phyloP scores from a whole-genome alignment of 2,113 vertebrate genomes.

The Rhinoderma darwinii region DNA sequence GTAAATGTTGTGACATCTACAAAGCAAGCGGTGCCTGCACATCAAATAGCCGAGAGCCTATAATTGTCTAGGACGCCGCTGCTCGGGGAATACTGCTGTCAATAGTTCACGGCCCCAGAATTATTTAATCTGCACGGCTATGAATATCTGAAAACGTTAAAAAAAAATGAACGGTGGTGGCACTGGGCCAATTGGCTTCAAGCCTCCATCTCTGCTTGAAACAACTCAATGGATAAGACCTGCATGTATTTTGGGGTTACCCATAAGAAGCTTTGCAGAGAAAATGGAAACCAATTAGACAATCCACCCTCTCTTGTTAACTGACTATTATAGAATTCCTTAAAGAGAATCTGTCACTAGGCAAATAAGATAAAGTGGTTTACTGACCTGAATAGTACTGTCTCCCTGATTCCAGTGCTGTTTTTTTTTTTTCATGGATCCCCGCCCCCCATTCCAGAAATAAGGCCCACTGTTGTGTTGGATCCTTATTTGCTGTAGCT shows the following conservation, averaged over 20 bases:
- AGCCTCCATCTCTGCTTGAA: not conserved
- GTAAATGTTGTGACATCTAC: slow-evolving; percentile 49
- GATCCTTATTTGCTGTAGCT: too few relatives aligned
- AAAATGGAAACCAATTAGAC: not conserved
- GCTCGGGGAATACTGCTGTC: not conserved
- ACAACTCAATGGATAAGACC: not conserved
- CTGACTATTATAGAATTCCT: too few relatives aligned
- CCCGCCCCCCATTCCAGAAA: too few relatives aligned
- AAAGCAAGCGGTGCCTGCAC: slow-evolving; percentile 29
- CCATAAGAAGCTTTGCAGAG: not conserved
- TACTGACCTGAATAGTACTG: too few relatives aligned
- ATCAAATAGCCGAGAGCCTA: slow-evolving; percentile 19
- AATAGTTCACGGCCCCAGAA: slow-evolving; percentile 20
- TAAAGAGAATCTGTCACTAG: too few relatives aligned
- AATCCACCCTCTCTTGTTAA: too few relatives aligned
- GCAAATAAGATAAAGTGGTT: too few relatives aligned
- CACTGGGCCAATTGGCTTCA: not conserved
- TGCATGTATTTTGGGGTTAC: not conserved
- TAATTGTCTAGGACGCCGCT: slow-evolving; percentile 19
- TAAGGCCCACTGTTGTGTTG: too few relatives aligned
- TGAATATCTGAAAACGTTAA: not conserved
- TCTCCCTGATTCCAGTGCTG: too few relatives aligned
- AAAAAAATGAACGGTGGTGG: not conserved
- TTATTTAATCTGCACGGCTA: not conserved
- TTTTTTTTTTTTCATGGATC: too few relatives aligned